phyloP scores from a whole-genome alignment of 2,797 vertebrate genomes.

The Decapterus maruadsi region DNA sequence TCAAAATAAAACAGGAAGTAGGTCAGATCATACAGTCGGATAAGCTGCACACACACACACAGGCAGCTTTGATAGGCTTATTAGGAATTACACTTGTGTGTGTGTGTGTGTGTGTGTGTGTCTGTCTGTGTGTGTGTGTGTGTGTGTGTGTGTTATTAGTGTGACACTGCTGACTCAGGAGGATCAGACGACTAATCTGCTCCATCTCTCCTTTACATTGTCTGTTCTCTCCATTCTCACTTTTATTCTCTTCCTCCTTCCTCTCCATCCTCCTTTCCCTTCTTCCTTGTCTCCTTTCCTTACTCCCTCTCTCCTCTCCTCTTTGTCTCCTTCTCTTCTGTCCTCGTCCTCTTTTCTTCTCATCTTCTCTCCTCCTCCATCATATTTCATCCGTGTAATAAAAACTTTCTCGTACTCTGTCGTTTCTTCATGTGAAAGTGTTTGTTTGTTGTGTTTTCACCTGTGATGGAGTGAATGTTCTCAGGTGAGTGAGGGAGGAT shows the following conservation, averaged over 20 bases:
- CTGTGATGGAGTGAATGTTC: background rate
- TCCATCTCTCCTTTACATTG: background rate
- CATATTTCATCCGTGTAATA: no score
- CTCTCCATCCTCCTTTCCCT: no score
- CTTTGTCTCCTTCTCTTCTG: background rate
- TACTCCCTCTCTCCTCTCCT: background rate
- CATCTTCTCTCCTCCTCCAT: background rate
- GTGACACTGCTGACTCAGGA: conserved; percentile 42
- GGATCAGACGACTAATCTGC: conserved; percentile 37
- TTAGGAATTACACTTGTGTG: background rate
- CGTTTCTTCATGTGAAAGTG: no score
- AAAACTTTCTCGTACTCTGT: no score
- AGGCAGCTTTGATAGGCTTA: no score
- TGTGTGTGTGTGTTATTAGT: conserved; percentile 1
- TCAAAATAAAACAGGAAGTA: no score
- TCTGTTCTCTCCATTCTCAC: background rate
- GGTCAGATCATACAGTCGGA: no score
- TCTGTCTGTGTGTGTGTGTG: background rate
- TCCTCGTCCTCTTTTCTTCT: background rate
- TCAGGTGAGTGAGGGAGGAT: no score
- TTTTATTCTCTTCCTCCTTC: background rate
- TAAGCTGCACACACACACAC: no score
- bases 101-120: background rate
- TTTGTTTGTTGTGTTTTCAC: no score
- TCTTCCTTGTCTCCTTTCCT: background rate